A percentile compares a stretch with the other conserved stretches of the same genome.
Conservation (phyloP, 2,888 invertebrate genomes). For the Ennomos erosarius region DNA sequence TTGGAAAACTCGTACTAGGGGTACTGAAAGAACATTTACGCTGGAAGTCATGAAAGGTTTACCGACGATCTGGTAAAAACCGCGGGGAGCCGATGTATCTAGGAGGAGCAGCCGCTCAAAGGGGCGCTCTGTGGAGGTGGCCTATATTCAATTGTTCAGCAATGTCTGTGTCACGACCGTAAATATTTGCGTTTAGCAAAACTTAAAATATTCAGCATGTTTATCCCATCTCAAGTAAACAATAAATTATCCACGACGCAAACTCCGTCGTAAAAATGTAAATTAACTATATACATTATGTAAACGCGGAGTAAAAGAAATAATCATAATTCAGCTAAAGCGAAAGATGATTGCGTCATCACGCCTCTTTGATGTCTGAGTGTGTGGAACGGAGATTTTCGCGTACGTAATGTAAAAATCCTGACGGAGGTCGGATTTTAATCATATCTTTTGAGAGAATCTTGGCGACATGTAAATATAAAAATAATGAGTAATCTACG, state of each 20-base stretch:
- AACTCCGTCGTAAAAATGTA: constrained; percentile 40
- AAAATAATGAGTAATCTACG: too few relatives aligned
- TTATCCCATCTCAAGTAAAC: constrained; percentile 20
- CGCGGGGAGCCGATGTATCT: too few relatives aligned
- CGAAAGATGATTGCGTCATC: constrained; percentile 21
- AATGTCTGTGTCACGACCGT: too few relatives aligned
- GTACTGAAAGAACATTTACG: too few relatives aligned
- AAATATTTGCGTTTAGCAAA: too few relatives aligned
- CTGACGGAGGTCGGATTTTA: not conserved
- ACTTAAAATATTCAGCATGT: not conserved
- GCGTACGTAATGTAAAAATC: constrained; percentile 7
- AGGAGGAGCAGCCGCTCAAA: too few relatives aligned
- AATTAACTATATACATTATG: constrained; percentile 38
- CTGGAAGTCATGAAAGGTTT: too few relatives aligned
- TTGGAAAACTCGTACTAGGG: too few relatives aligned
- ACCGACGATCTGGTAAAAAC: too few relatives aligned
- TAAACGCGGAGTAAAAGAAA: constrained; percentile 36
- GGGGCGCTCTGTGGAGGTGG: too few relatives aligned
- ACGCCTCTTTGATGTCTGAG: constrained; percentile 39
- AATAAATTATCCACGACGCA: constrained; percentile 29
- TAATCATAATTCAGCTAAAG: constrained; percentile 34
- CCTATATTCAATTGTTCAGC: too few relatives aligned
- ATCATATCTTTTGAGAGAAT: not conserved
- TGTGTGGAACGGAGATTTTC: constrained; percentile 9
- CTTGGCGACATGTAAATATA: too few relatives aligned